Evolutionary conservation across 2,888 invertebrate genomes (phyloP).

Genomic region (Aromia moschata): DNA sequence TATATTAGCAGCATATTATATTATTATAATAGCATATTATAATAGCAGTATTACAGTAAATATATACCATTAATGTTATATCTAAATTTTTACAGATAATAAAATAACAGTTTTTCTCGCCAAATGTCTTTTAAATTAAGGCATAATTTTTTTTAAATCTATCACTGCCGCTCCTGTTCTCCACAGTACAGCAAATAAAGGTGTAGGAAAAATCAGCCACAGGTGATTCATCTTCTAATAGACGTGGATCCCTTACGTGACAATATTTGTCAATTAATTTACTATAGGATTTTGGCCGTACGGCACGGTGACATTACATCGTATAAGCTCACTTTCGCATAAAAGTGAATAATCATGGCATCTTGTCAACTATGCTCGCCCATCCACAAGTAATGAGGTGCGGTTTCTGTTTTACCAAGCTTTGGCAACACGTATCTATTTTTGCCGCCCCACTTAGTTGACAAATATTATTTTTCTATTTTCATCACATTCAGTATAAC

Average conservation of each 20-base stretch:
- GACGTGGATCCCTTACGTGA: neutral
- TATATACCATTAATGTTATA: too few species aligned
- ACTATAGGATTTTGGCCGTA: neutral
- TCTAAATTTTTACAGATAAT: too few species aligned
- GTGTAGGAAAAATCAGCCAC: too few species aligned
- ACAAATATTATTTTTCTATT: conserved; percentile 54
- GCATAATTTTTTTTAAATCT: neutral
- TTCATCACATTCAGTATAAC: conserved; percentile 43
- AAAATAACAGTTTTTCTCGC: neutral
- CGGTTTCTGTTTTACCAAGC: conserved; percentile 34
- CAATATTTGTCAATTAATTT: neutral
- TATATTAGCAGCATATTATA: too few species aligned
- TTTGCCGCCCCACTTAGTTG: conserved; percentile 47
- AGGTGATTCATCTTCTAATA: neutral
- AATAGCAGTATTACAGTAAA: too few species aligned
- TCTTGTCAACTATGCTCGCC: conserved; percentile 55
- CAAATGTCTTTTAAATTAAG: neutral
- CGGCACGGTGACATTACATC: neutral
- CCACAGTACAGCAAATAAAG: conserved; percentile 19
- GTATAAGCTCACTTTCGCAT: conserved; percentile 21
- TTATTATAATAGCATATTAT: too few species aligned
- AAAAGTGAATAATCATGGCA: conserved; percentile 44
- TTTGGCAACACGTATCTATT: conserved; percentile 39
- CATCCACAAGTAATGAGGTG: conserved; percentile 41
- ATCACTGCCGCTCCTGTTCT: neutral